These are phyloP conservation scores for Apteryx mantelli DNA, from an alignment of 2,113 vertebrate genomes.

Conservation along the genomic window DNA sequence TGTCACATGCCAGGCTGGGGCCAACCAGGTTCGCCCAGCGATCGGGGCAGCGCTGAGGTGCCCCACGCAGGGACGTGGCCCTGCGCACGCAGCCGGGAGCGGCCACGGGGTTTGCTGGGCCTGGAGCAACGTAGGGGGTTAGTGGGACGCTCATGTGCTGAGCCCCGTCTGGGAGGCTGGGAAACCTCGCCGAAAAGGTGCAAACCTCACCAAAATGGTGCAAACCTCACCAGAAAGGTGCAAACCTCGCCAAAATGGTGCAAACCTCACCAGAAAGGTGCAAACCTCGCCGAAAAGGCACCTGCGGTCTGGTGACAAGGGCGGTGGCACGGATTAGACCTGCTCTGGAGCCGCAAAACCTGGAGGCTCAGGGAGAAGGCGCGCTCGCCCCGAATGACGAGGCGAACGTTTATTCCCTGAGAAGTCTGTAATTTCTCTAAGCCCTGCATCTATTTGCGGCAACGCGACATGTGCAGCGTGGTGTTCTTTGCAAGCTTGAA, in stretches of 20 bases:
- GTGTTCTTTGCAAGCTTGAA: constrained; percentile 48
- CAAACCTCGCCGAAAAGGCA: not conserved
- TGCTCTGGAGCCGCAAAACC: not conserved
- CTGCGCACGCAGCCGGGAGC: not conserved
- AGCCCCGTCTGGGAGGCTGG: fast-evolving
- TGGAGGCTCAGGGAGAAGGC: not conserved
- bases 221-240: no score
- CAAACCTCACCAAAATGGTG: no score
- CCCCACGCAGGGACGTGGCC: fast-evolving
- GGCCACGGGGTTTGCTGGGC: fast-evolving
- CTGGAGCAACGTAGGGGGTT: no score
- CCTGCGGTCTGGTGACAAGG: not conserved
- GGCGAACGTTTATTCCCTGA: constrained; percentile 49
- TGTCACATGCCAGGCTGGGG: no score
- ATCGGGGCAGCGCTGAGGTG: not conserved
- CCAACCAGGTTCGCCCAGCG: not conserved
- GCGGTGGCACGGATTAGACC: not conserved
- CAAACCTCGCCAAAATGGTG: not conserved
- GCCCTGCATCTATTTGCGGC: constrained; percentile 62
- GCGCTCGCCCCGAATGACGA: not conserved
- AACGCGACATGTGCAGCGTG: constrained; percentile 46
- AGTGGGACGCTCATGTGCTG: not conserved
- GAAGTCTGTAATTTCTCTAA: constrained; percentile 33
- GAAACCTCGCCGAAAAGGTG: no score
- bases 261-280: no score